Evolutionary conservation across 2,113 vertebrate genomes (phyloP).

Genomic region (Stigmatopora nigra): DNA sequence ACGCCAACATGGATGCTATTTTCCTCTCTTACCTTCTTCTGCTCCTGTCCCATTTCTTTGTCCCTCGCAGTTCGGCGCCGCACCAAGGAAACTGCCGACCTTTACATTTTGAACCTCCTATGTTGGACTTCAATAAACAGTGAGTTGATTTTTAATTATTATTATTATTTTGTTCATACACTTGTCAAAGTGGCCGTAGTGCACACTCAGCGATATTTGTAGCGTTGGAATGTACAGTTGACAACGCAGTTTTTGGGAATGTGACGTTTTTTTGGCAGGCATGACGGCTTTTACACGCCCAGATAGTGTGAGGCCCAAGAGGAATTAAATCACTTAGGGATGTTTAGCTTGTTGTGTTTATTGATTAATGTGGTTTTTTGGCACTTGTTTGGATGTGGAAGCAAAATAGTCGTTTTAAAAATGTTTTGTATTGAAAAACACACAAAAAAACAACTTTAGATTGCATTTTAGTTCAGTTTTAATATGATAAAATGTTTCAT

Average conservation of each 20-base stretch:
- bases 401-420: no score
- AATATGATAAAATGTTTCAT: no score
- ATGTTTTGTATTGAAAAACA: no score
- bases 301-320: neutral
- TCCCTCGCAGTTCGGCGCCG: conserved; percentile 78
- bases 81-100: conserved; percentile 91
- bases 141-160: conserved; percentile 63
- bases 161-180: neutral
- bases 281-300: conserved; percentile 26
- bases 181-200: neutral
- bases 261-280: neutral
- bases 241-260: neutral
- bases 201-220: neutral
- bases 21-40: conserved; percentile 20
- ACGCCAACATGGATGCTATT: conserved; percentile 30
- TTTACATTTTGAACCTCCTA: conserved; percentile 94
- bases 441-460: no score
- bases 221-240: conserved; percentile 2
- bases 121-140: conserved; percentile 99
- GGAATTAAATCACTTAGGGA: neutral
- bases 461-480: no score
- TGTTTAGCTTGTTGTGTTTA: no score
- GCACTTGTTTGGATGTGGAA: no score
- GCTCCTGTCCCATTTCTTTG: conserved; percentile 47
- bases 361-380: no score